phyloP scores from a whole-genome alignment of 2,888 invertebrate genomes.

The Cyclophora albipunctata region DNA sequence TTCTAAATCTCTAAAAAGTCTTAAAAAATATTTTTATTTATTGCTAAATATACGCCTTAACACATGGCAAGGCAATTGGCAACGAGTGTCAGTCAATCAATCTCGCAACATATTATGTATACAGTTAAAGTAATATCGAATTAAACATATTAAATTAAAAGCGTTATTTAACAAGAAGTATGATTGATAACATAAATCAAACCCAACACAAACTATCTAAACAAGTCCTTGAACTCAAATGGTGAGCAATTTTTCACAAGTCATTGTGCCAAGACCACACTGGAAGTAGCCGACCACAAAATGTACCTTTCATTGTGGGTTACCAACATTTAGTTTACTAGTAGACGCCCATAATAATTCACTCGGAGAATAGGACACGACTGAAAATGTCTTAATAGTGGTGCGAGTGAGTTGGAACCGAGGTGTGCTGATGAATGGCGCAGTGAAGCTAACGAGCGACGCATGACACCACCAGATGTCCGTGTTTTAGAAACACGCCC shows the following conservation, averaged over 20 bases:
- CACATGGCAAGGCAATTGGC: too few relatives aligned
- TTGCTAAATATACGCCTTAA: too few relatives aligned
- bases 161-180: too few relatives aligned
- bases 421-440: conserved; percentile 38
- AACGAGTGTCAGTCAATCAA: too few relatives aligned
- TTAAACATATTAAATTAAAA: too few relatives aligned
- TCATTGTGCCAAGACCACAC: conserved; percentile 34
- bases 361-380: conserved; percentile 38
- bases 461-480: conserved; percentile 40
- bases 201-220: conserved; percentile 3
- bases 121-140: too few relatives aligned
- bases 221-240: conserved; percentile 25
- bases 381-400: conserved; percentile 49
- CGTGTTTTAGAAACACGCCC: background rate
- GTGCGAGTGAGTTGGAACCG: conserved; percentile 37
- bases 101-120: too few relatives aligned
- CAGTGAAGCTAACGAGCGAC: conserved; percentile 38
- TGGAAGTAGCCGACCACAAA: conserved; percentile 27
- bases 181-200: background rate
- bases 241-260: conserved; percentile 31
- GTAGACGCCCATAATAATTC: conserved; percentile 49
- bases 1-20: too few relatives aligned
- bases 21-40: too few relatives aligned
- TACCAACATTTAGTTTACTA: conserved; percentile 36
- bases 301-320: conserved; percentile 30